Percentiles rank a stretch among this genome's conserved stretches.
phyloP scores from a whole-genome alignment of 2,113 vertebrate species.

The Rhadina sibilatrix region DNA sequence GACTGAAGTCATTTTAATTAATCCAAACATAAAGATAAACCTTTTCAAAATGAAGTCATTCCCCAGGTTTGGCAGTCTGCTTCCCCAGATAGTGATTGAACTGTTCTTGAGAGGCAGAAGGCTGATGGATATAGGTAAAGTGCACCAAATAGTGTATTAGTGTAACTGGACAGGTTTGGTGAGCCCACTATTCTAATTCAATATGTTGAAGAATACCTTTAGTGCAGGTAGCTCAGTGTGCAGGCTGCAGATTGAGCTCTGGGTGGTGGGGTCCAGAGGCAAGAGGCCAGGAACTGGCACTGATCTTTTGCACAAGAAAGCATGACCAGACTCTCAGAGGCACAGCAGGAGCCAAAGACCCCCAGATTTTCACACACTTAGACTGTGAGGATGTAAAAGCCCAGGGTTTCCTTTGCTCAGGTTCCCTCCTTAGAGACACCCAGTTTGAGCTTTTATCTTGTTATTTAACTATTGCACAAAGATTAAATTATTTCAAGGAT shows the following conservation, averaged over 20 bases:
- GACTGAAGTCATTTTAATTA: not conserved
- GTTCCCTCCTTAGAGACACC: not conserved
- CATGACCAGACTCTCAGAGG: not conserved
- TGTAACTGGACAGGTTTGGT: not conserved
- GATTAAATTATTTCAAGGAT: not conserved
- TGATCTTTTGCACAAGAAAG: not conserved
- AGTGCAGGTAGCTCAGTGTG: not conserved
- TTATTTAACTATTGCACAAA: not conserved
- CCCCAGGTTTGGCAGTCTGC: not conserved
- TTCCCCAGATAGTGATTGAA: not conserved
- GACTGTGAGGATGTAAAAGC: not conserved
- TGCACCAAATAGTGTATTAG: not conserved
- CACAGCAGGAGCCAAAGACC: not conserved
- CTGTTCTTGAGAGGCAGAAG: not conserved
- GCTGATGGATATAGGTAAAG: not conserved
- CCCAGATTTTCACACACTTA: not conserved
- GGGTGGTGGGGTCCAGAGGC: accelerated
- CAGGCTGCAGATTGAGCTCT: not conserved
- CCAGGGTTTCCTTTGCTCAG: not conserved
- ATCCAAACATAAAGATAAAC: not conserved
- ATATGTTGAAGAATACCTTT: not conserved
- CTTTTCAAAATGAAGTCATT: not conserved
- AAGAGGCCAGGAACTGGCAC: not conserved
- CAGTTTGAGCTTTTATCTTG: not conserved
- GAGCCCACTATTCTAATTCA: not conserved